Evolutionary conservation across 2,888 invertebrate genomes (phyloP), one percentile per base, ranked within the genome.

Genomic region (Meiosimyza decipiens): DNA sequence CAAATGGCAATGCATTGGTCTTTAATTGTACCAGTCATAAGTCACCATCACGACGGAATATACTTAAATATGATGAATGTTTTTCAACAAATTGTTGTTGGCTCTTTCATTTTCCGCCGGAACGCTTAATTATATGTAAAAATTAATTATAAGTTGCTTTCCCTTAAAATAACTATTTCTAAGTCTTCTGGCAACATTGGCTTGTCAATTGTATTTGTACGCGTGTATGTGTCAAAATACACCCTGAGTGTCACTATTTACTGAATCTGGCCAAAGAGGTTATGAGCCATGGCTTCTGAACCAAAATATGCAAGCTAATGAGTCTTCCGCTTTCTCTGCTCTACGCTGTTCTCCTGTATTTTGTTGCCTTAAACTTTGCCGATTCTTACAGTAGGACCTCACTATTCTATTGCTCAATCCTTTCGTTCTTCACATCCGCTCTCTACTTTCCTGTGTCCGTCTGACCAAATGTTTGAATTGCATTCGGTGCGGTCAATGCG

Each of bases 401-500:
- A 5, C 1, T 5, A 9, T 40, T 40, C 9, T 9, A 40, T 40
- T 40, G 40, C 18, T 57, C 22, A 57, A 12, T 57, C 18, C 16
- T 18, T 1, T 7, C 7, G 54, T 54, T n/a, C n/a, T 13, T 18
- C 54, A 16, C 57, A 57, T 49, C 2, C 22, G 51, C n/a, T 15
- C 16, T 66, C 16, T 52, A 51, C 65, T 54, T 66, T 15, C 40
- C 18, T 15, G 22, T 22, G 15, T 22, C 28, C 65, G 18, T 57
- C 28, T 57, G 15, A 40, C 40, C 40, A 40, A 40, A 40, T 9
- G 16, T 55, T 69, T 50, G 49, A 15, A 59, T 15, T 22, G 52
- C 60, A 52, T 22, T 51, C 60, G 69, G 22, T 69, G 69, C 40
- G 69, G 69, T 60, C 62, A 69, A 52, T 62, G 69, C 60, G 18